Evolutionary conservation across 2,888 invertebrate genomes (phyloP).

Genomic region (Dysmachus trigonus): DNA sequence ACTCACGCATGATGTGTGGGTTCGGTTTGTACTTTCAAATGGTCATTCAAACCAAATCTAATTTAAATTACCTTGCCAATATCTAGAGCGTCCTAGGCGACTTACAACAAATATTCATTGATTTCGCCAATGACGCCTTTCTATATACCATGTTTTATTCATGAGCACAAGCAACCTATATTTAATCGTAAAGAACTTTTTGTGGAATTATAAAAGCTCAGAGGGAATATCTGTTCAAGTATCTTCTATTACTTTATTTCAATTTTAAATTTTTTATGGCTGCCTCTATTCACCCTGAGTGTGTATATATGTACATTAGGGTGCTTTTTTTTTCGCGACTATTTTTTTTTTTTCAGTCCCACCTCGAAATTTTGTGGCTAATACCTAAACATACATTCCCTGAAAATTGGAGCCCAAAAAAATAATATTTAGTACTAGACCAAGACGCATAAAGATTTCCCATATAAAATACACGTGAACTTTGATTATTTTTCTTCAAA

Average conservation of each 20-base stretch:
- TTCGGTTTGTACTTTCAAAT: neutral
- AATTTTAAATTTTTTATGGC: neutral
- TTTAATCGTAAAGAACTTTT: neutral
- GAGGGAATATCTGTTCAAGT: neutral
- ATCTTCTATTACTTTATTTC: neutral
- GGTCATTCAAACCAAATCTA: neutral
- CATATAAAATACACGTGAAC: too few relatives aligned
- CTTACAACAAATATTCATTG: neutral
- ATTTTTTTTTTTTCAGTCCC: too few relatives aligned
- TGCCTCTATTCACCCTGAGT: neutral
- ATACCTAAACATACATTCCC: too few relatives aligned
- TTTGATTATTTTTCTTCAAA: too few relatives aligned
- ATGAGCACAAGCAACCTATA: neutral
- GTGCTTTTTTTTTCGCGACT: too few relatives aligned
- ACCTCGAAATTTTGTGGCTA: too few relatives aligned
- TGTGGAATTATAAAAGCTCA: neutral
- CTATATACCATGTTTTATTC: neutral
- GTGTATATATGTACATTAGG: too few relatives aligned
- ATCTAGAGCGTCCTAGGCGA: neutral
- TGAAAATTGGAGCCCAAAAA: too few relatives aligned
- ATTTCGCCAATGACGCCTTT: neutral
- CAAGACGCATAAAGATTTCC: too few relatives aligned
- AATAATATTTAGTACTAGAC: too few relatives aligned
- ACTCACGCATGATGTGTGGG: neutral
- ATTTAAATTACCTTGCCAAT: neutral